phyloP scores from a whole-genome alignment of 2,113 vertebrate species.

The Chamaea fasciata region DNA sequence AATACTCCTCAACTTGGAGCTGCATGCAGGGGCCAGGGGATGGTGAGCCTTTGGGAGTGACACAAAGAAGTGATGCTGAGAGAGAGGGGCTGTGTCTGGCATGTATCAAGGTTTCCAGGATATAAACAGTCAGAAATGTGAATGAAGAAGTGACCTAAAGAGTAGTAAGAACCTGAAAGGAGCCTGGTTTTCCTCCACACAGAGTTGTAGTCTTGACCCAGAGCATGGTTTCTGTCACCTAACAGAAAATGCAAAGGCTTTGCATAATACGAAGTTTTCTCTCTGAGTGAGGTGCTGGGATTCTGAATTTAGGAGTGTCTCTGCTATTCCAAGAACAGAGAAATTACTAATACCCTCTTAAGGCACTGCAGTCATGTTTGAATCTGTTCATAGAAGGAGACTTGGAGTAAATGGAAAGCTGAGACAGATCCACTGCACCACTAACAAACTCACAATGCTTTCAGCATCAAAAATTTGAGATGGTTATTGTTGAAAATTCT shows the following conservation, averaged over 20 bases:
- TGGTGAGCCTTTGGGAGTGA: background rate
- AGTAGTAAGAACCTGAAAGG: background rate
- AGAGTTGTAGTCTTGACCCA: background rate
- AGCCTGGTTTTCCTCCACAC: background rate
- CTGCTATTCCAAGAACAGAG: background rate
- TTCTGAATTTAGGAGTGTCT: background rate
- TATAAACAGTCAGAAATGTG: background rate
- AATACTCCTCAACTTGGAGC: background rate
- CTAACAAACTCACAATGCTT: background rate
- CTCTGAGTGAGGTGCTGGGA: background rate
- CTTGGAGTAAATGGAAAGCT: background rate
- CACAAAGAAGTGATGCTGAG: background rate
- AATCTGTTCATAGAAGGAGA: background rate
- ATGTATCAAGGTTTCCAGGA: background rate
- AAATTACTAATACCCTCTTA: background rate
- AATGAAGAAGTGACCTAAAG: background rate
- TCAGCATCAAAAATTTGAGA: background rate
- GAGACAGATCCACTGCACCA: background rate
- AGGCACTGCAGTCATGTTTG: background rate
- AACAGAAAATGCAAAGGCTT: background rate
- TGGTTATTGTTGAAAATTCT: background rate
- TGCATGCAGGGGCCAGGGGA: rapidly evolving
- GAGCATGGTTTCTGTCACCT: background rate
- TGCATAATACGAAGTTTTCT: background rate
- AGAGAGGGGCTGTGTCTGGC: background rate